phyloP scores from a whole-genome alignment of 2,888 invertebrate species.

The Chironomus tentans region DNA sequence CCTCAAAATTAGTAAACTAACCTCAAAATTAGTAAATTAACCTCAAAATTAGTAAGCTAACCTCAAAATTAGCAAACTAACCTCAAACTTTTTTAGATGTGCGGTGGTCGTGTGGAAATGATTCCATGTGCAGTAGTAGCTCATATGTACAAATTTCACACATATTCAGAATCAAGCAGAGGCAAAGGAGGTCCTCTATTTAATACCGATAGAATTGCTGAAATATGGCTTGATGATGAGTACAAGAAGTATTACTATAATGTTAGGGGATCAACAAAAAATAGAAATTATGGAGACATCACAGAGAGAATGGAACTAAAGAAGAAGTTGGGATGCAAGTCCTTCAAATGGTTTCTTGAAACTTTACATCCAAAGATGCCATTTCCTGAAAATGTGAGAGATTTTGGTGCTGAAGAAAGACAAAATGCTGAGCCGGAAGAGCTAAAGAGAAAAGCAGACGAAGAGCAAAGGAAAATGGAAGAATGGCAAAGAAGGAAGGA shows the following conservation, averaged over 20 bases:
- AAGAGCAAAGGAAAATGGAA: no score
- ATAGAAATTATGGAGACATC: background rate
- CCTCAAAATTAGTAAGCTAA: no score
- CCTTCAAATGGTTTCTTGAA: background rate
- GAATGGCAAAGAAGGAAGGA: no score
- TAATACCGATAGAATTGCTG: slow-evolving; percentile 7
- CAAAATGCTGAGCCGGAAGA: no score
- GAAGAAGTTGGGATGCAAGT: background rate
- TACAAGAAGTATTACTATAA: background rate
- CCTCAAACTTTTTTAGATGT: background rate
- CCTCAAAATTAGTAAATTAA: no score
- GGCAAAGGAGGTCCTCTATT: background rate
- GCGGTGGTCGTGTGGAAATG: background rate
- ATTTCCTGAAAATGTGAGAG: background rate
- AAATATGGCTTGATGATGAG: slow-evolving; percentile 12
- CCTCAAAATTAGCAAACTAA: no score
- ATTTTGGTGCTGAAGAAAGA: no score
- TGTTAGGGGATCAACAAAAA: background rate
- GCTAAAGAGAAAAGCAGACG: no score
- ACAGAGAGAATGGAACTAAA: background rate
- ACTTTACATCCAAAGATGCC: background rate
- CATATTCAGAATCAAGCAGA: background rate
- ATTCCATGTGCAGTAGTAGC: background rate
- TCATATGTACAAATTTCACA: background rate
- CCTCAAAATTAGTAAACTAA: no score